Conservation (phyloP, 2,113 vertebrate genomes). For the Muntiacus muntjak region DNA sequence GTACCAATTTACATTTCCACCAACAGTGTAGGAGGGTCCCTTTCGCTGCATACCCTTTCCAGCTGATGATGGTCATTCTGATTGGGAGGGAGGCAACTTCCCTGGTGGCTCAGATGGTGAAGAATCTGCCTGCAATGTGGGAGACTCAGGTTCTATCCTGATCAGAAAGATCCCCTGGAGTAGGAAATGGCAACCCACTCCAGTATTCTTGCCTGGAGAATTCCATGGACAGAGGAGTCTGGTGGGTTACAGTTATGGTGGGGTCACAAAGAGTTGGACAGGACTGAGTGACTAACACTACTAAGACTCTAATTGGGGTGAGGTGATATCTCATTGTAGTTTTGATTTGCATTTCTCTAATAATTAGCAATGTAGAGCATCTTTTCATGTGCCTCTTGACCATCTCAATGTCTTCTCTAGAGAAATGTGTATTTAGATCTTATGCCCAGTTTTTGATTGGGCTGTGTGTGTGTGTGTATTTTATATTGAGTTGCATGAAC, state of each 20-base stretch:
- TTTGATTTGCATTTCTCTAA: not conserved
- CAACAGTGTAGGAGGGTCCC: not conserved
- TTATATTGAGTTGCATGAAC: not conserved
- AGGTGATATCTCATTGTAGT: not conserved
- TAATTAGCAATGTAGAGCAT: not conserved
- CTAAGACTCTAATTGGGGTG: not conserved
- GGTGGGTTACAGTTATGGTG: rapidly evolving
- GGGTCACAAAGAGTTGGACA: not conserved
- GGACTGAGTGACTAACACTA: not conserved
- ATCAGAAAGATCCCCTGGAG: not conserved
- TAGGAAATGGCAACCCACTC: not conserved
- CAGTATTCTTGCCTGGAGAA: not conserved
- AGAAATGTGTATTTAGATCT: not conserved
- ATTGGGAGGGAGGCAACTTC: not conserved
- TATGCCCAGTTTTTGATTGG: not conserved
- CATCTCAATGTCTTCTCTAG: not conserved
- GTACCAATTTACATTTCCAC: not conserved
- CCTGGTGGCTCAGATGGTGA: not conserved
- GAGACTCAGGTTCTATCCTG: not conserved
- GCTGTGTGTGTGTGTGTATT: not conserved
- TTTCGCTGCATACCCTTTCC: not conserved
- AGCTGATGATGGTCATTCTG: not conserved
- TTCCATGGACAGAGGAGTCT: not conserved
- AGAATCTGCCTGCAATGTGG: not conserved
- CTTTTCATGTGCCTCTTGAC: not conserved